Base-by-base conservation (phyloP, 1,140 invertebrate genomes). In the Aphis craccivora region DNA sequence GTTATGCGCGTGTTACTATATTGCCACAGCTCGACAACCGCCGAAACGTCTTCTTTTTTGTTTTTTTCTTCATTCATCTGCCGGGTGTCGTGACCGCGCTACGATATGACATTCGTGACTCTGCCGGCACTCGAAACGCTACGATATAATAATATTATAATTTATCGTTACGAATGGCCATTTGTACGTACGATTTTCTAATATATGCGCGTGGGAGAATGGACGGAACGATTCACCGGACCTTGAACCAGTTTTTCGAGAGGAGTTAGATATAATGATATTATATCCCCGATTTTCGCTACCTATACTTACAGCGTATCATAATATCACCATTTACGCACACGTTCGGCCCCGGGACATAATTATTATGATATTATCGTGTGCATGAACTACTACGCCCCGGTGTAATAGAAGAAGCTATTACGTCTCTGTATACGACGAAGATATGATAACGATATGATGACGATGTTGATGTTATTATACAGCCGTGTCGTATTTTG, bases 171-270 rank as follows among this genome's bases (percentile, higher is more conserved):
- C 37, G 87, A 37, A 89, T 51, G 9, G 30, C 8, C 20, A 14
- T 84, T 18, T 51, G 8, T 37, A n/a, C 20, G 3, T 37, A 37
- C 25, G 25, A 76, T 91, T 91, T 91, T 91, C 90, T 91, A 76
- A 76, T 67, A 76, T 91, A 91, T 76, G 53, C 90, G 43, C 23
- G 67, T 25, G 67, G 43, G 60, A 51, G 67, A 92, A 92, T 53
- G 76, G 91, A 55, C n/a, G 60, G n/a, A 93, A 86, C 81, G 81
- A 55, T 93, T 51, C 81, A 40, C 91, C n/a, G 81, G 81, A 93
- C 91, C 91, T 93, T 93, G 91, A 93, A 93, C 91, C 43, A 93
- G 91, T 93, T 93, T 76, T 51, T 45, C 14, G 55, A 89, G 35
- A 89, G 22, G 9, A 89, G 51, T 45, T 45, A 43, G 48, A 1